A percentile compares a stretch with the other conserved stretches of the same genome.
These are phyloP conservation scores for Macrochelys suwanniensis DNA, from an alignment of 2,797 vertebrate genomes.

Conservation along the genomic window DNA sequence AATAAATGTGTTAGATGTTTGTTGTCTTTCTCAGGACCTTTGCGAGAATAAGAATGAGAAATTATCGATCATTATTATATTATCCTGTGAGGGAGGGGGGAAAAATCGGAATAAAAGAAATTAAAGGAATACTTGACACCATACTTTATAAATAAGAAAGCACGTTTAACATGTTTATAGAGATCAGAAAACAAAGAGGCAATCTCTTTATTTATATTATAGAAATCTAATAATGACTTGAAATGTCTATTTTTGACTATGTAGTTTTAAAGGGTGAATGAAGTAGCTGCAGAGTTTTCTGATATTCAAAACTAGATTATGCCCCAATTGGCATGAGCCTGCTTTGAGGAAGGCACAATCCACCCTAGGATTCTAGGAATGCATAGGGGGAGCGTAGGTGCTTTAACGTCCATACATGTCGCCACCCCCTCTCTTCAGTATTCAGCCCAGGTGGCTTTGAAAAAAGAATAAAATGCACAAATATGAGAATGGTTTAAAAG, in stretches of 20 bases:
- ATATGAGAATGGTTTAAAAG: not conserved
- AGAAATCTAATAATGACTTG: not conserved
- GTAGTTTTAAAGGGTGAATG: not conserved
- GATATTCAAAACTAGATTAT: not conserved
- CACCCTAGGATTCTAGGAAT: not conserved
- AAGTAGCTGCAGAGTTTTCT: not conserved
- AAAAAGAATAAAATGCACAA: not conserved
- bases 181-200: not conserved
- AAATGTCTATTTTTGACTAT: not conserved
- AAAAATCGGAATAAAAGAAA: not conserved
- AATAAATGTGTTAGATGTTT: conserved; percentile 35
- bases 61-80: not conserved
- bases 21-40: not conserved
- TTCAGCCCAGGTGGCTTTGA: not conserved
- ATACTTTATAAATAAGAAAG: not conserved
- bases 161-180: not conserved
- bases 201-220: not conserved
- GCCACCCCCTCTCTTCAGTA: accelerated
- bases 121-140: not conserved
- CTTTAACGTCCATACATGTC: not conserved
- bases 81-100: not conserved
- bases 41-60: not conserved
- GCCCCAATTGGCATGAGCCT: accelerated
- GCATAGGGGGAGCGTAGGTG: accelerated
- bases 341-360: not conserved